phyloP scores from a whole-genome alignment of 35 echinoderm and acorn worm genomes.

The Apostichopus japonicus region DNA sequence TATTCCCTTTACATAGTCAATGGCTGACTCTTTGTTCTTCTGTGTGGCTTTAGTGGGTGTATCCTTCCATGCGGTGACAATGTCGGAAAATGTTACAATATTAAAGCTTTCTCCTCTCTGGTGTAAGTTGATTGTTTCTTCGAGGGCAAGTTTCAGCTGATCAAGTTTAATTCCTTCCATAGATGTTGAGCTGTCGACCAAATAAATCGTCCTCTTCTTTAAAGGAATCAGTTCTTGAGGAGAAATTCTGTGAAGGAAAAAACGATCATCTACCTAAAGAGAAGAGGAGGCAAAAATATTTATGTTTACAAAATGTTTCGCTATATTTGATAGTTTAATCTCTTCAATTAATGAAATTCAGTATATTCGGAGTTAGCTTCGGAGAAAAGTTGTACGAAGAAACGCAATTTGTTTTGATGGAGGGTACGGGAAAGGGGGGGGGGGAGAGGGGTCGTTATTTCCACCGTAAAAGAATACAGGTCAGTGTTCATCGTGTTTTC shows the following conservation, averaged over 20 bases:
- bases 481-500: too few species aligned
- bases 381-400: too few species aligned
- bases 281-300: background rate
- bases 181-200: background rate
- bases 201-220: background rate
- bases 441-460: too few species aligned
- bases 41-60: background rate
- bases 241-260: constrained; percentile 7
- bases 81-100: background rate
- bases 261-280: background rate
- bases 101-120: background rate
- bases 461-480: too few species aligned
- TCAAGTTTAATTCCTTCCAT: constrained; percentile 20
- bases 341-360: too few species aligned
- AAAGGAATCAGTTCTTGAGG: background rate
- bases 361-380: too few species aligned
- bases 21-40: background rate
- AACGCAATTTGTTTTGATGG: too few species aligned
- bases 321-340: too few species aligned
- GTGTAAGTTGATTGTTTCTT: background rate
- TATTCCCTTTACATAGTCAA: background rate
- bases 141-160: background rate
- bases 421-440: too few species aligned
- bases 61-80: background rate
- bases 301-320: too few species aligned